These are phyloP conservation scores for Daphoenositta chrysoptera DNA, from an alignment of 2,113 vertebrate genomes.

Conservation along the genomic window DNA sequence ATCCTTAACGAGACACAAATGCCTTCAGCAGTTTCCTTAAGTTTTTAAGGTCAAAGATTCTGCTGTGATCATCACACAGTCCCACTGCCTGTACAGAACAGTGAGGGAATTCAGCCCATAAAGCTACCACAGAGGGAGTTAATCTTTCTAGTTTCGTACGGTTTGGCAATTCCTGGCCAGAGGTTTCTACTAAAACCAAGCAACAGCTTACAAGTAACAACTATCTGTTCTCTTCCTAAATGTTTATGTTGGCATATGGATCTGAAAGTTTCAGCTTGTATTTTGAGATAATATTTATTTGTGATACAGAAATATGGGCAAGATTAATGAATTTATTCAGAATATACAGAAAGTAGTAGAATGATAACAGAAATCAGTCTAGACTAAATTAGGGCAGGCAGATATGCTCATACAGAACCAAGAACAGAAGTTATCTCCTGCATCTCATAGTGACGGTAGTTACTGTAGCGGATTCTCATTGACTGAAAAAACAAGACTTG, in stretches of 20 bases:
- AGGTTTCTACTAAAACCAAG: background rate
- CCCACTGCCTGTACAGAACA: background rate
- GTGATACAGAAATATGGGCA: background rate
- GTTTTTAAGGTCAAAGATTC: constrained; percentile 32
- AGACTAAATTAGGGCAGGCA: background rate
- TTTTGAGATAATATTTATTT: background rate
- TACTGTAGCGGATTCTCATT: background rate
- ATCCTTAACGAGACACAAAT: background rate
- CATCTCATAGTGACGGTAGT: background rate
- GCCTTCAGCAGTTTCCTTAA: background rate
- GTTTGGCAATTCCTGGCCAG: background rate
- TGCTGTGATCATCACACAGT: background rate
- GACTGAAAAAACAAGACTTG: background rate
- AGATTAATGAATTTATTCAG: background rate
- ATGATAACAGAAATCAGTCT: background rate
- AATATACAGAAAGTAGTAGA: background rate
- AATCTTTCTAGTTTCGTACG: background rate
- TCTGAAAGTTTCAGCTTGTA: background rate
- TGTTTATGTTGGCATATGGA: background rate
- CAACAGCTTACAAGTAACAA: background rate
- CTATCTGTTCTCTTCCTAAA: background rate
- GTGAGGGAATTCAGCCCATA: background rate
- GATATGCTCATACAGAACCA: background rate
- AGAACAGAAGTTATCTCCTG: background rate
- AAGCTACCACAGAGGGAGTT: background rate